Conservation (phyloP, 2,888 invertebrate genomes). For the Lydus trimaculatus region DNA sequence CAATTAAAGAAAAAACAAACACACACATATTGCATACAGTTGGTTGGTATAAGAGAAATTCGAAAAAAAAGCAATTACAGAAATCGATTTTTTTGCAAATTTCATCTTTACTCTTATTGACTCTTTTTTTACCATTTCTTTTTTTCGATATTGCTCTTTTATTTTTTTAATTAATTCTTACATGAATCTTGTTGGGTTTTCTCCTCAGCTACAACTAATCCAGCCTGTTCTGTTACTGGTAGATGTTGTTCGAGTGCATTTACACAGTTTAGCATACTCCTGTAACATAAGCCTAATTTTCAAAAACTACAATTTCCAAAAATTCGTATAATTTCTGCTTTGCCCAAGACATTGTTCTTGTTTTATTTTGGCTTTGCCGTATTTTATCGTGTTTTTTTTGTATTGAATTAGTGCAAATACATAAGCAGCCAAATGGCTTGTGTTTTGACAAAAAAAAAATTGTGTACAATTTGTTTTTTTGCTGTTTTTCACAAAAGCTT, state of each 20-base stretch:
- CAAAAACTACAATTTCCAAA: constrained; percentile 28
- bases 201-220: constrained; percentile 79
- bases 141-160: background rate
- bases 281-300: constrained; percentile 64
- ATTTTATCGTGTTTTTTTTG: background rate
- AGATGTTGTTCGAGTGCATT: constrained; percentile 91
- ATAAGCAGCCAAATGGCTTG: constrained; percentile 31
- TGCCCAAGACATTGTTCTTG: background rate
- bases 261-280: constrained; percentile 96
- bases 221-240: constrained; percentile 79
- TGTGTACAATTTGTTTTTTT: background rate
- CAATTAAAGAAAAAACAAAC: constrained; percentile 4
- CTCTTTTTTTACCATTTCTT: background rate
- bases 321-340: background rate
- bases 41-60: background rate
- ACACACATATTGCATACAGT: constrained; percentile 13
- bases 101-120: background rate
- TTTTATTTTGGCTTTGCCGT: constrained; percentile 18
- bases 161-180: constrained; percentile 63
- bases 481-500: background rate
- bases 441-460: background rate
- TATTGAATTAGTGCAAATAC: constrained; percentile 24
- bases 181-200: constrained; percentile 82
- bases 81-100: background rate
- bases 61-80: background rate